phyloP scores from a whole-genome alignment of 2,888 invertebrate genomes.

The Yponomeuta sedellus region DNA sequence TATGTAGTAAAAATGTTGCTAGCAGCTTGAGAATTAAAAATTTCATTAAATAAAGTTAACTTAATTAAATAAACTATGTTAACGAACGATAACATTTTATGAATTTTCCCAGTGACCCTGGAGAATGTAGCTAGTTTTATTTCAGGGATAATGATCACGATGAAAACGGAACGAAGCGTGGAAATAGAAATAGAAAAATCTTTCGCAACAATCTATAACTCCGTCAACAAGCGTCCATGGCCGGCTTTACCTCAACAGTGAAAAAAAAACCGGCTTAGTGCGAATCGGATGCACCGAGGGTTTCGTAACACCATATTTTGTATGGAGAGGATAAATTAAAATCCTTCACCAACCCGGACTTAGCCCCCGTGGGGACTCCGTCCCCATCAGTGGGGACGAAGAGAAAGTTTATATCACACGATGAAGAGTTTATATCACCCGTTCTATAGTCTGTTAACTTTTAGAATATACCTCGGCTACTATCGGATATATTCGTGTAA shows the following conservation, averaged over 20 bases:
- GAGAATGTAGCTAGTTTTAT: background rate
- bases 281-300: too few species aligned
- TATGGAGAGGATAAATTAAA: too few species aligned
- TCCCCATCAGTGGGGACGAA: too few species aligned
- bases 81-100: background rate
- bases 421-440: too few species aligned
- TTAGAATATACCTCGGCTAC: too few species aligned
- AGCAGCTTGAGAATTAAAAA: background rate
- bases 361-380: too few species aligned
- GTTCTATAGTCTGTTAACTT: too few species aligned
- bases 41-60: background rate
- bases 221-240: background rate
- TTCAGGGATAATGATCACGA: background rate
- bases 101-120: background rate
- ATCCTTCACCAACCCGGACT: too few species aligned
- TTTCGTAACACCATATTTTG: too few species aligned
- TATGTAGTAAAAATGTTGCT: background rate
- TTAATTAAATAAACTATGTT: background rate
- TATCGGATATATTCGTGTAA: too few species aligned
- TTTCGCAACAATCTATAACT: background rate
- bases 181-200: background rate
- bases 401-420: too few species aligned
- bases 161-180: background rate
- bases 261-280: background rate
- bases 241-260: background rate